These are phyloP conservation scores for Tethya wilhelma DNA, from an alignment of 37 sponge, comb jelly and placozoan genomes.

Conservation along the genomic window DNA sequence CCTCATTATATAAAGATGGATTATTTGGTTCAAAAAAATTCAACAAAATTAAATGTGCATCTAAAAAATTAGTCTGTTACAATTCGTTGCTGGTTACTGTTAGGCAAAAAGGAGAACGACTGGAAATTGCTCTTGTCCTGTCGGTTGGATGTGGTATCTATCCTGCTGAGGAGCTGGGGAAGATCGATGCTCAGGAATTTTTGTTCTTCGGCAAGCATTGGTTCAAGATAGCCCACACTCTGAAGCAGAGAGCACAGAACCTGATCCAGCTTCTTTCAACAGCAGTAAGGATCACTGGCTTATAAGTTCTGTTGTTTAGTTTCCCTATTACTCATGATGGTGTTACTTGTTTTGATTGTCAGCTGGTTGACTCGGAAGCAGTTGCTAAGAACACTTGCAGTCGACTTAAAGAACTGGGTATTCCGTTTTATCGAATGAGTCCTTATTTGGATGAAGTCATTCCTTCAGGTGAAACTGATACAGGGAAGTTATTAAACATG, in stretches of 20 bases:
- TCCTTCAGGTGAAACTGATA: too few relatives aligned
- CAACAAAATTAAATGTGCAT: background rate
- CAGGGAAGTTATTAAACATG: too few relatives aligned
- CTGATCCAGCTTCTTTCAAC: constrained; percentile 45
- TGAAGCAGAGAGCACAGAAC: constrained; percentile 29
- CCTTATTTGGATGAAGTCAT: too few relatives aligned
- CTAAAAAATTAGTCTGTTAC: background rate
- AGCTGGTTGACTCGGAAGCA: too few relatives aligned
- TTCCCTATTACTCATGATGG: too few relatives aligned
- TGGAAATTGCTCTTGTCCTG: constrained; percentile 39
- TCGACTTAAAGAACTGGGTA: too few relatives aligned
- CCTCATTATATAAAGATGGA: too few relatives aligned
- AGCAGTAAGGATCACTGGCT: constrained; percentile 22
- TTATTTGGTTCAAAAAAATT: too few relatives aligned
- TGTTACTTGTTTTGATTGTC: too few relatives aligned
- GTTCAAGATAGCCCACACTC: constrained; percentile 12
- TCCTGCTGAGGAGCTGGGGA: constrained; percentile 55
- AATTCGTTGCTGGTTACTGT: background rate
- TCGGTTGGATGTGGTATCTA: constrained; percentile 45
- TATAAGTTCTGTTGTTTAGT: background rate
- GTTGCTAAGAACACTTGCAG: too few relatives aligned
- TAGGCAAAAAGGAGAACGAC: constrained; percentile 22
- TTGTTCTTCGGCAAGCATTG: constrained; percentile 56
- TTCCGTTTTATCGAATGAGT: too few relatives aligned
- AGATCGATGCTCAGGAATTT: constrained; percentile 49